phyloP scores from a whole-genome alignment of 2,797 vertebrate species.

The Alcedo quadribrachys region DNA sequence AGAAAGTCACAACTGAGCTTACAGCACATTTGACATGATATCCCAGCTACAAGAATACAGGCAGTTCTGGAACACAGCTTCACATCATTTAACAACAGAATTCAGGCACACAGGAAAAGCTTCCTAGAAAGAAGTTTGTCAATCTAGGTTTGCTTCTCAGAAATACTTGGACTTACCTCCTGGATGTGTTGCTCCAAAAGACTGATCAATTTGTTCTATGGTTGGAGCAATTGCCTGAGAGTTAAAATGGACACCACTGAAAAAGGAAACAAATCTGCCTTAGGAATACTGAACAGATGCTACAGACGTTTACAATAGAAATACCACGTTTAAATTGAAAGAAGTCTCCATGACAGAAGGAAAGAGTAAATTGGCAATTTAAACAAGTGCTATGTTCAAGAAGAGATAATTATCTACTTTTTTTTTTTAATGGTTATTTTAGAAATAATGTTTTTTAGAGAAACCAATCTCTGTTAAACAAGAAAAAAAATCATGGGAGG shows the following conservation, averaged over 20 bases:
- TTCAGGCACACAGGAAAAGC: background rate
- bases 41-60: background rate
- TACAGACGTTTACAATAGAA: background rate
- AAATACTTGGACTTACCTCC: slow-evolving; percentile 84
- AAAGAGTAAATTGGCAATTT: background rate
- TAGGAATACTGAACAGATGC: background rate
- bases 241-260: slow-evolving; percentile 98
- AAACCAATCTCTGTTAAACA: background rate
- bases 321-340: background rate
- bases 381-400: background rate
- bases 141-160: background rate
- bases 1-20: background rate
- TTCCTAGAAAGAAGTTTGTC: background rate
- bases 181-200: slow-evolving; percentile 98
- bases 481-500: background rate
- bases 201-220: slow-evolving; percentile 99
- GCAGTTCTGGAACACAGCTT: background rate
- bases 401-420: background rate
- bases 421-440: background rate
- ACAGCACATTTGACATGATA: background rate
- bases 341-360: background rate
- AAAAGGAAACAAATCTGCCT: slow-evolving; percentile 68
- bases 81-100: background rate
- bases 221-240: slow-evolving; percentile 97
- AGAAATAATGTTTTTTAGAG: background rate